phyloP scores from a whole-genome alignment of 2,888 invertebrate genomes.

The Drosophila koepferae region DNA sequence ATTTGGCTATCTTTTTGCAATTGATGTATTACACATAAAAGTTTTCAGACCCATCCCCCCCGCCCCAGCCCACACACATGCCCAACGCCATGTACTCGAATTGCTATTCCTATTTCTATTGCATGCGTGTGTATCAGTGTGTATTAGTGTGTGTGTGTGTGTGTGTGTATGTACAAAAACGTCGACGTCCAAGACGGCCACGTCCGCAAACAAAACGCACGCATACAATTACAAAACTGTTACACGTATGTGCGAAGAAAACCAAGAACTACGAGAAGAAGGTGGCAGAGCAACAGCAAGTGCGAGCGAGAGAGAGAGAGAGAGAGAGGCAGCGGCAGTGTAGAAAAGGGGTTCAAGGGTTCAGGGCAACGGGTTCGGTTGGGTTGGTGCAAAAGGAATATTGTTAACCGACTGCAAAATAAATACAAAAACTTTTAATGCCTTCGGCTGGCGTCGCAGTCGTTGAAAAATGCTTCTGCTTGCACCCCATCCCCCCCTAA shows the following conservation, averaged over 20 bases:
- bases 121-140: conserved; percentile 16
- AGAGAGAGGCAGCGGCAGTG: not conserved
- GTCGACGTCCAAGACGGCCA: conserved; percentile 72
- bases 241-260: conserved; percentile 55
- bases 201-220: conserved; percentile 81
- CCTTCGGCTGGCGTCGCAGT: conserved; percentile 67
- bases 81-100: conserved; percentile 67
- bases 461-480: conserved; percentile 77
- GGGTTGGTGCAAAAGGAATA: conserved; percentile 63
- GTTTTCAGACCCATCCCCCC: conserved; percentile 63
- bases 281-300: not conserved
- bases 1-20: conserved; percentile 84
- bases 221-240: conserved; percentile 75
- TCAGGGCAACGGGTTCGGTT: conserved; percentile 9
- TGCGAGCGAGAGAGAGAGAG: not conserved
- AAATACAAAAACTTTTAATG: conserved; percentile 82
- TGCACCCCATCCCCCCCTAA: conserved; percentile 29
- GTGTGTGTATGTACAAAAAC: conserved; percentile 52
- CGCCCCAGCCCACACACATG: conserved; percentile 28
- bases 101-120: conserved; percentile 60
- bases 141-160: conserved; percentile 26
- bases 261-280: conserved; percentile 32
- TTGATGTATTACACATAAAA: conserved; percentile 84
- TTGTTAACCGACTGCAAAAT: conserved; percentile 83
- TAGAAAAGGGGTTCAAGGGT: not conserved